Evolutionary conservation across 2,113 vertebrate genomes (phyloP).

Genomic region (Menidia beryllina): DNA sequence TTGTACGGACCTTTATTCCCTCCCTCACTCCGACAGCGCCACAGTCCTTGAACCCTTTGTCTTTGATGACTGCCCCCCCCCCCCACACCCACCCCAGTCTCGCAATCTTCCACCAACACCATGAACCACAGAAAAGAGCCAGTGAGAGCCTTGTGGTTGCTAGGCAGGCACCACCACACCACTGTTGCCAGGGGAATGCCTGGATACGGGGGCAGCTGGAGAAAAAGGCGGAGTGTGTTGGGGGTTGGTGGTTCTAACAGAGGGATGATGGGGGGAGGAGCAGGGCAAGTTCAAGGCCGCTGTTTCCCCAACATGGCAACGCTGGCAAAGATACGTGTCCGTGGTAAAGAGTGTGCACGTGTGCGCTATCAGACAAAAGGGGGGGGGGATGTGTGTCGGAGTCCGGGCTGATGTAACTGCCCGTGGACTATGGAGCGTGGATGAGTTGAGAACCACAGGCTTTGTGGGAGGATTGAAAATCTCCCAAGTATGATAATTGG

Average conservation of each 20-base stretch:
- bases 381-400: constrained; percentile 60
- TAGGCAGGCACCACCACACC: constrained; percentile 74
- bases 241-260: constrained; percentile 69
- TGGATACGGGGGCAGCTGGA: constrained; percentile 72
- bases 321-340: constrained; percentile 37
- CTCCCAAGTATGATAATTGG: constrained; percentile 3
- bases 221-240: constrained; percentile 57
- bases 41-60: constrained; percentile 50
- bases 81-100: constrained; percentile 24
- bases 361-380: constrained; percentile 58
- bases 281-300: constrained; percentile 77
- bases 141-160: constrained; percentile 70
- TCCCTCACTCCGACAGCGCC: constrained; percentile 23
- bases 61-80: constrained; percentile 42
- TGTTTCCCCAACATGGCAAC: constrained; percentile 52
- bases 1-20: background rate
- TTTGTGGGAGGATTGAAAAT: constrained; percentile 38
- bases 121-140: constrained; percentile 37
- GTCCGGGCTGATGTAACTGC: constrained; percentile 64
- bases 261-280: constrained; percentile 56
- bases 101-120: constrained; percentile 52
- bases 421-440: constrained; percentile 45
- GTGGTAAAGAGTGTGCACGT: constrained; percentile 29
- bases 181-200: constrained; percentile 78
- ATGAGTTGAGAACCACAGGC: constrained; percentile 37